Base-by-base conservation (phyloP, 2,113 vertebrate species). In the Anoplopoma fimbria region DNA sequence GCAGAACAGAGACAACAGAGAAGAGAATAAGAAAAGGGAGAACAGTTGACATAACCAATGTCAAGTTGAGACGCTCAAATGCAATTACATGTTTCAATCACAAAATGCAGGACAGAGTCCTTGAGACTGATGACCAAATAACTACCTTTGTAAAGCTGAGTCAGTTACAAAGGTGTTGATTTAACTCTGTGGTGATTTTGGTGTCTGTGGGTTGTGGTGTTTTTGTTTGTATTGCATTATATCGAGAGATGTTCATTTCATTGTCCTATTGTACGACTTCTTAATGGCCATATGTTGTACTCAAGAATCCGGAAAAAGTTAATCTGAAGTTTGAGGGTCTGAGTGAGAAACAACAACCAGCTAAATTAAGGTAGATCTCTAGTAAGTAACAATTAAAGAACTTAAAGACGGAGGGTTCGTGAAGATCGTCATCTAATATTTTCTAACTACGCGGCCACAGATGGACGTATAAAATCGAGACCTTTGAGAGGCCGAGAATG, bases 11-110 rank as follows among this genome's bases (percentile, higher is more conserved):
- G 49, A 15, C 2, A 2, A 23, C 21, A 42, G 8, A 29, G 9
- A 13, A 0, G 36, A 58, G 19, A 70, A 75, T 19, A 36, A 36
- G 57, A 34, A 36, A 45, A 38, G 57, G 7, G 34, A 67, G 34
- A 17, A 53, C 69, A 61, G 49, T 63, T 31, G 25, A 47, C n/a
- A 36, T 57, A 76, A 64, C 4, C 42, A 63, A 63, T 47, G 69
- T 51, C 68, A 33, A 60, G 40, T 60, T 12, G 42, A 64, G 23
- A 62, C 9, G 36, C 65, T 71, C 15, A 64, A 33, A 57, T 40
- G 9, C 21, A 49, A 1, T 34, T 34, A 58, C 15, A 29, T 2
- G 6, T 78, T 49, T 49, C 29, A 36, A 9, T 38, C 1, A 29
- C 25, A 31, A 40, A 38, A n/a, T 38, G 13, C 13, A 40, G 72